Evolutionary conservation across 2,888 invertebrate species (phyloP), one percentile per base, ranked within the genome.

Genomic region (Ommatoiulus sabulosus): DNA sequence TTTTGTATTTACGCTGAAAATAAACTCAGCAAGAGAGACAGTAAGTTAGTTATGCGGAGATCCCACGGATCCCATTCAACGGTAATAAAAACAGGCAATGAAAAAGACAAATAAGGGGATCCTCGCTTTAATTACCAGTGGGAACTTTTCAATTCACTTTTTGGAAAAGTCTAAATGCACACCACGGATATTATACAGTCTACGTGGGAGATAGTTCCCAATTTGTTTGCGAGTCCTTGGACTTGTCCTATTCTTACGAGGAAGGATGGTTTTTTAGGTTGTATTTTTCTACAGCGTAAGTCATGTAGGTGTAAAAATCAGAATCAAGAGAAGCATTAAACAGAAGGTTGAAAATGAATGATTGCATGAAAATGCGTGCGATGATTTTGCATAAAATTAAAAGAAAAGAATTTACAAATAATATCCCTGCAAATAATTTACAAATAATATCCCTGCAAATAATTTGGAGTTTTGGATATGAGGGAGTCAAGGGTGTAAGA

Each of bases 71-170:
- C 15, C 35, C 80, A 20, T 0, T 80, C 35, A 80, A 80, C 24
- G 10, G 35, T 80, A 24, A 72, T 20, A n/a, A 7, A 72, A 72
- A 20, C 0, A 72, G 24, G 8, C 24, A 72, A 10, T 72, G 20
- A 35, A 35, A 80, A 2, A 15, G 3, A 80, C 35, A 80, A 80
- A 80, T 80, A n/a, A 80, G 35, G 35, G 80, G 80, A 80, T 35
- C 24, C 80, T 80, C 80, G 80, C 80, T 80, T 80, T 80, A 80
- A 80, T 80, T 80, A 20, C 10, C 17, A 63, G n/a, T 63, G 15
- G 52, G 52, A 4, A 63, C 63, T 12, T 15, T 52, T 52, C 4
- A n/a, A 63, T n/a, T 3, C n/a, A 6, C 10, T 12, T 35, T 80
- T 80, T 12, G 12, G 52, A 17, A 3, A 7, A 2, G 12, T 20